Conservation (phyloP, 1,140 invertebrate genomes). For the Drosophila willistoni region DNA sequence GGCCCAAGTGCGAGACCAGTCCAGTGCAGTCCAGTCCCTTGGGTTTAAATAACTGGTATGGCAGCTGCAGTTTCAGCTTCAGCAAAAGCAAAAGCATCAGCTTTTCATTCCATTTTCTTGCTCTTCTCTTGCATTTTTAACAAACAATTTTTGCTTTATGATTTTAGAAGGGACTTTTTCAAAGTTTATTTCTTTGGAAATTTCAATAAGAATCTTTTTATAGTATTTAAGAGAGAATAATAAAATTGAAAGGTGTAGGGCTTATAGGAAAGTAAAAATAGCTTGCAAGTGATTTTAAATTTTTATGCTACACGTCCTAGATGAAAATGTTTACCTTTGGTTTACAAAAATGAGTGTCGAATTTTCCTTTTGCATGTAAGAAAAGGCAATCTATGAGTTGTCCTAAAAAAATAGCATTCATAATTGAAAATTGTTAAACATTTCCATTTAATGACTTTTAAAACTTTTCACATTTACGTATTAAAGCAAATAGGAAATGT, state of each 20-base stretch:
- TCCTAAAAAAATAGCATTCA: no score
- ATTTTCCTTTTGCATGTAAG: no score
- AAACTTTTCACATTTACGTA: no score
- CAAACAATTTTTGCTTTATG: slow-evolving; percentile 48
- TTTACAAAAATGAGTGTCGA: no score
- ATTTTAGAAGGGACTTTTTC: slow-evolving; percentile 23
- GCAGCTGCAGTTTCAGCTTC: neutral
- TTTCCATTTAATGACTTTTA: no score
- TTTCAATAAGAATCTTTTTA: slow-evolving; percentile 9
- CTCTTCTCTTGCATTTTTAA: slow-evolving; percentile 38
- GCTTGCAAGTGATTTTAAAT: neutral
- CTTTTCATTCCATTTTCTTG: slow-evolving; percentile 9
- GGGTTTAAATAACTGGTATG: slow-evolving; percentile 51
- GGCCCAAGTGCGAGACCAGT: slow-evolving; percentile 18
- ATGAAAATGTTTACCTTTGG: neutral
- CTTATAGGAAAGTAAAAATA: neutral
- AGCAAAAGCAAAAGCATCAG: slow-evolving; percentile 9
- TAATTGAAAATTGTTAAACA: no score
- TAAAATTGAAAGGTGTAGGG: neutral
- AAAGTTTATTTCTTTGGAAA: slow-evolving; percentile 23
- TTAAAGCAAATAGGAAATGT: no score
- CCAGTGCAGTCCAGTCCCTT: slow-evolving; percentile 31
- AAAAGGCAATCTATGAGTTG: no score
- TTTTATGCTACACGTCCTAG: neutral
- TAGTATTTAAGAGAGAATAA: slow-evolving; percentile 5